Conservation (phyloP, 2,888 invertebrate species). For the Globia sparganii region DNA sequence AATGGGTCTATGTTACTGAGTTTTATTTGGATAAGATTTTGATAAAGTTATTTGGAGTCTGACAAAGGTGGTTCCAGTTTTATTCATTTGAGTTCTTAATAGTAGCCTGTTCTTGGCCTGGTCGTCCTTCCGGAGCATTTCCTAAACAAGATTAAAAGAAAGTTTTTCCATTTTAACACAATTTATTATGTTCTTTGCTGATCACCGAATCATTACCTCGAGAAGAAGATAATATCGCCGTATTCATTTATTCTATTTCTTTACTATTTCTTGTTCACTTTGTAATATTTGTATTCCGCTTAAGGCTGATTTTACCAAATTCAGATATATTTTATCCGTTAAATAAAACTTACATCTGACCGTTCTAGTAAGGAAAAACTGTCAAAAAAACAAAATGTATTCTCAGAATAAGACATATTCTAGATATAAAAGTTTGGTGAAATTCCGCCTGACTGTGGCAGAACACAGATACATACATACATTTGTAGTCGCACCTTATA, state of each 20-base stretch:
- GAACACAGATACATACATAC: too few relatives aligned
- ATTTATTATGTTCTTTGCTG: not conserved
- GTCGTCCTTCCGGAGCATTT: not conserved
- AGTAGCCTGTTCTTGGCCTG: not conserved
- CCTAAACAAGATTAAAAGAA: not conserved
- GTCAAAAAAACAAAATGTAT: too few relatives aligned
- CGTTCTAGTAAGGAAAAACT: too few relatives aligned
- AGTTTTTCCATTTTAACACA: not conserved
- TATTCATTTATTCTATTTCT: not conserved
- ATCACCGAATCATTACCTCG: not conserved
- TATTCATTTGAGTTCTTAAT: slow-evolving; percentile 22
- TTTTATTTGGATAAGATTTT: slow-evolving; percentile 49
- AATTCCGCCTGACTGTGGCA: too few relatives aligned
- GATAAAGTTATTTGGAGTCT: slow-evolving; percentile 28
- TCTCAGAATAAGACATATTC: too few relatives aligned
- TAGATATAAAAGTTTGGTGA: too few relatives aligned
- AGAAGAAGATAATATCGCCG: not conserved
- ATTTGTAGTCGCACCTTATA: too few relatives aligned
- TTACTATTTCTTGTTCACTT: not conserved
- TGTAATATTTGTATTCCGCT: too few relatives aligned
- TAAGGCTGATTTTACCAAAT: not conserved
- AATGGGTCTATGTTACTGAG: slow-evolving; percentile 51
- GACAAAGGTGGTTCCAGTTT: not conserved
- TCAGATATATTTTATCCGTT: too few relatives aligned
- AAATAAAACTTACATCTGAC: too few relatives aligned